These are phyloP conservation scores for Rhadinocentrus ornatus DNA, from an alignment of 2,797 vertebrate species.

Conservation along the genomic window DNA sequence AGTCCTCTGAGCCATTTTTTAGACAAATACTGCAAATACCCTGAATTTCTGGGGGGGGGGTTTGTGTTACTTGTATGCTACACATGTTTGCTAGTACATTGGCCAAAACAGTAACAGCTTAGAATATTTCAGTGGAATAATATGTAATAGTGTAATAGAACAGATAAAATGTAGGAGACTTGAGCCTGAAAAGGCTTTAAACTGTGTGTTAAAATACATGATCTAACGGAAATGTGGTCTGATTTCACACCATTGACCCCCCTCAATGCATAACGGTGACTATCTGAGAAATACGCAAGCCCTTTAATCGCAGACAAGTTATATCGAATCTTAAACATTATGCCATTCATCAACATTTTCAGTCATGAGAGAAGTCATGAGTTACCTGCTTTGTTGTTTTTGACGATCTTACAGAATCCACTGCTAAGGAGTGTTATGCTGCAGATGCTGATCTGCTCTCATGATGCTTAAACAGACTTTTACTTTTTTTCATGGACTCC, in stretches of 20 bases:
- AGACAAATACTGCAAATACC: neutral
- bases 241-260: neutral
- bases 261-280: neutral
- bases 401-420: neutral
- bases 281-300: neutral
- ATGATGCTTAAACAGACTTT: conserved; percentile 16
- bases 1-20: neutral
- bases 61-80: neutral
- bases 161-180: neutral
- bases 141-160: neutral
- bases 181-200: neutral
- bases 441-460: neutral
- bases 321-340: neutral
- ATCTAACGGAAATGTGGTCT: neutral
- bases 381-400: neutral
- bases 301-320: neutral
- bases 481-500: neutral
- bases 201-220: neutral
- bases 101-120: neutral
- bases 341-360: conserved; percentile 5
- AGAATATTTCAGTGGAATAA: neutral
- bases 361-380: conserved; percentile 40
- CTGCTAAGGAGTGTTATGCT: neutral
- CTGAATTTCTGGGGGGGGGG: neutral
- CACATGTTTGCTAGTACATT: neutral